phyloP scores from a whole-genome alignment of 2,797 vertebrate species.

The Pipistrellus nathusii region DNA sequence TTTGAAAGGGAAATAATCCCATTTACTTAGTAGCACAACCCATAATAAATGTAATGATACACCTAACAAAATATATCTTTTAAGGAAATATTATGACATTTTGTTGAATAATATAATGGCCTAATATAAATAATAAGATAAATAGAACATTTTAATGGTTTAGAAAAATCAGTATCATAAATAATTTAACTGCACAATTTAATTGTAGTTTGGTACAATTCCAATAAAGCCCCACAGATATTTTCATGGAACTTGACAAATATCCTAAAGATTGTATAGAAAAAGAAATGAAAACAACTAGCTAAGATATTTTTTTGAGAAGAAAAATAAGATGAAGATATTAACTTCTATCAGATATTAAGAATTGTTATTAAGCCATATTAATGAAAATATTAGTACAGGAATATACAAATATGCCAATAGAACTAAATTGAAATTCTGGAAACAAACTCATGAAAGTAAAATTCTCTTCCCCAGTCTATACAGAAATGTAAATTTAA shows the following conservation, averaged over 20 bases:
- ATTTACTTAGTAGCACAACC: not conserved
- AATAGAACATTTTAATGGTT: not conserved
- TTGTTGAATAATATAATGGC: not conserved
- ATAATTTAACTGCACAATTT: not conserved
- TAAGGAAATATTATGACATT: slow-evolving; percentile 24
- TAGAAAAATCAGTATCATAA: slow-evolving; percentile 9
- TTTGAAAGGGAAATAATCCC: not conserved
- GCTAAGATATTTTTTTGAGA: not conserved
- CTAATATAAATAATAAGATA: slow-evolving; percentile 4
- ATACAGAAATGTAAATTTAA: slow-evolving; percentile 21
- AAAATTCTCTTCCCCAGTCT: not conserved
- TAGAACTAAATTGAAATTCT: not conserved
- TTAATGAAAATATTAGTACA: slow-evolving; percentile 47
- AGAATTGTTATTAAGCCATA: not conserved
- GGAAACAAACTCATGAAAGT: not conserved
- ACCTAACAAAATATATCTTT: not conserved
- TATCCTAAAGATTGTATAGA: not conserved
- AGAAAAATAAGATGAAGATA: not conserved
- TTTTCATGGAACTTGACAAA: not conserved
- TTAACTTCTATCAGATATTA: not conserved
- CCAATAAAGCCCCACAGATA: not conserved
- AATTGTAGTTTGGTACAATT: not conserved
- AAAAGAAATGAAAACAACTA: not conserved
- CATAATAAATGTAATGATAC: slow-evolving; percentile 14
- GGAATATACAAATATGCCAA: not conserved